These are phyloP conservation scores for Ginglymostoma cirratum DNA, from an alignment of 2,113 vertebrate genomes.

Conservation along the genomic window DNA sequence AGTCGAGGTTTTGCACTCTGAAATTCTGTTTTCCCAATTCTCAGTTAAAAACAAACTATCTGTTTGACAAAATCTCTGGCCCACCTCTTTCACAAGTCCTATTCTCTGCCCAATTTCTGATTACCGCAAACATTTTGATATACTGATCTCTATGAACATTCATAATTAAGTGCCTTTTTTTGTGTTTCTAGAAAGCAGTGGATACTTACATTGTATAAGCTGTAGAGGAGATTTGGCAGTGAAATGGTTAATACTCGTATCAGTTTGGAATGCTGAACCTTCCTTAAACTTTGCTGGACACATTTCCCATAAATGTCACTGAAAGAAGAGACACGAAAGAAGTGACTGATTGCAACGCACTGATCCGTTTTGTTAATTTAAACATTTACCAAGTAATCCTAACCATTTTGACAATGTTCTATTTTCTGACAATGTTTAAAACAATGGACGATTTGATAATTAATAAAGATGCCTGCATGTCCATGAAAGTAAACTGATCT, in stretches of 20 bases:
- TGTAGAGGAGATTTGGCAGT: not conserved
- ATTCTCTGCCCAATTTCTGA: not conserved
- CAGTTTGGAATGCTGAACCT: conserved; percentile 28
- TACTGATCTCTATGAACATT: not conserved
- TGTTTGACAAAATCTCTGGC: not conserved
- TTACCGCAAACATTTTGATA: not conserved
- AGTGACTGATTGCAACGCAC: conserved; percentile 19
- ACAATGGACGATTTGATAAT: not conserved
- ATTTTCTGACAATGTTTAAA: not conserved
- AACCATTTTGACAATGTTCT: not conserved
- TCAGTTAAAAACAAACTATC: not conserved
- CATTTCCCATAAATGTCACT: conserved; percentile 37
- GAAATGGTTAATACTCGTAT: not conserved
- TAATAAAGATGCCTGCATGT: conserved; percentile 14
- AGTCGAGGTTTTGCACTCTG: not conserved
- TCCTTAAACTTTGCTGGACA: conserved; percentile 23
- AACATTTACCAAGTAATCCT: not conserved
- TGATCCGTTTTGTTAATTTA: conserved; percentile 19
- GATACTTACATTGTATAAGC: not conserved
- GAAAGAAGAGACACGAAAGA: conserved; percentile 10
- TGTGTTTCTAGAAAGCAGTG: not conserved
- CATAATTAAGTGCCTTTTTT: not conserved
- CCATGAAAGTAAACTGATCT: not conserved
- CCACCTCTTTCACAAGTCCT: not conserved
- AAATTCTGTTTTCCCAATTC: not conserved